Conservation (phyloP, 2,797 vertebrate genomes). For the Lagorchestes hirsutus region DNA sequence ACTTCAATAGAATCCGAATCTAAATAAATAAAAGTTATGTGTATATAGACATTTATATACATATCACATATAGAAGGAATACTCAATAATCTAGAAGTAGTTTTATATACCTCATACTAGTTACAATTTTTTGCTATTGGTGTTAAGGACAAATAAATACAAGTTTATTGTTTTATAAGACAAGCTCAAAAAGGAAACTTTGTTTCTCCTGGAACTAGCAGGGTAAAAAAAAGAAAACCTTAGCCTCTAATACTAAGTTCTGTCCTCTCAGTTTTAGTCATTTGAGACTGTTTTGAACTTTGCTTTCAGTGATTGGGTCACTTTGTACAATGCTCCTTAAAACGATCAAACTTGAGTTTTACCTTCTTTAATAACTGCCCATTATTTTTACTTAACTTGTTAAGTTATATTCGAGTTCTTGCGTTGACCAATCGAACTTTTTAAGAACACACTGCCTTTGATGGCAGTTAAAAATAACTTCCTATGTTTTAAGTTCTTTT, state of each 20-base stretch:
- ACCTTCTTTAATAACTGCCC: conserved; percentile 40
- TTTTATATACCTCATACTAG: conserved; percentile 36
- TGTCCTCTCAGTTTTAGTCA: conserved; percentile 39
- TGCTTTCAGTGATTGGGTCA: not conserved
- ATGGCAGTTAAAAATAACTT: conserved; percentile 41
- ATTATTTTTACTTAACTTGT: conserved; percentile 45
- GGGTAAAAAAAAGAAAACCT: conserved; percentile 32
- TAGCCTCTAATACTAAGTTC: conserved; percentile 22
- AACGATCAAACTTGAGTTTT: not conserved
- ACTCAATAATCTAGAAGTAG: conserved; percentile 46
- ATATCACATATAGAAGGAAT: conserved; percentile 13
- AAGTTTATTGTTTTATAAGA: conserved; percentile 16
- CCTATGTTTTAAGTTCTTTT: conserved; percentile 36
- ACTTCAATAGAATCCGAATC: conserved; percentile 32
- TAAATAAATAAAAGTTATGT: conserved; percentile 44
- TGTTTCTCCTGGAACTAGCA: conserved; percentile 34
- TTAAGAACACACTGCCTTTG: not conserved
- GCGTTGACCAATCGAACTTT: conserved; percentile 17
- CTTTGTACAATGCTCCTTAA: not conserved
- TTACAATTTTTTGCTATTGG: not conserved
- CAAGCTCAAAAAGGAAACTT: conserved; percentile 12
- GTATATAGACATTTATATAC: conserved; percentile 24
- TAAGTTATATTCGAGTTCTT: conserved; percentile 13
- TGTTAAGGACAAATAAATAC: conserved; percentile 26
- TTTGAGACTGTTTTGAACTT: conserved; percentile 5